Conservation (phyloP, 2,888 invertebrate species). For the Cosmia pyralina region DNA sequence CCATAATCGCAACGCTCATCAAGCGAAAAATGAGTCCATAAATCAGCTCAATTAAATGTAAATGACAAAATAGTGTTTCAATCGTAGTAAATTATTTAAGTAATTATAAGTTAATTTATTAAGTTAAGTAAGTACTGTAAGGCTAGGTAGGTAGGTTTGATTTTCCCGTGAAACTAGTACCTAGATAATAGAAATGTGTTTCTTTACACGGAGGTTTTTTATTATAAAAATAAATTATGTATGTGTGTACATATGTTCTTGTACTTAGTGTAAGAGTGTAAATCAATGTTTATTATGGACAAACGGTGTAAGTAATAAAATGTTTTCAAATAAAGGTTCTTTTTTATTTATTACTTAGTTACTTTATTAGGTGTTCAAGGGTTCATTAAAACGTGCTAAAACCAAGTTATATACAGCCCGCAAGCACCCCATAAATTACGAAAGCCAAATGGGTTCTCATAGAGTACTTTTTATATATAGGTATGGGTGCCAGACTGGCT, state of each 20-base stretch:
- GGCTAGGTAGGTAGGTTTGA: background rate
- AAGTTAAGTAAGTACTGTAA: slow-evolving; percentile 12
- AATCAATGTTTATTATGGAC: slow-evolving; percentile 18
- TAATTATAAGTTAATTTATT: slow-evolving; percentile 26
- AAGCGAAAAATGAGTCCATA: slow-evolving; percentile 20
- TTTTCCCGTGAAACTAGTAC: slow-evolving; percentile 32
- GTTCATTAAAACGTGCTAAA: background rate
- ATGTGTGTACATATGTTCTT: background rate
- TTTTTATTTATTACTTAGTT: slow-evolving; percentile 1
- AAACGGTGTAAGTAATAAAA: slow-evolving; percentile 48
- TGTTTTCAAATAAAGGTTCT: slow-evolving; percentile 13
- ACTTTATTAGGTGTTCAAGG: background rate
- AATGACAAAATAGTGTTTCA: slow-evolving; percentile 19
- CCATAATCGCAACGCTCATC: slow-evolving; percentile 12
- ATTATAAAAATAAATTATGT: background rate
- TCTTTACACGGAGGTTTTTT: background rate
- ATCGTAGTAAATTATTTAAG: slow-evolving; percentile 37
- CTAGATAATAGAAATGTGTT: slow-evolving; percentile 27
- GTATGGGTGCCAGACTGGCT: too few species aligned
- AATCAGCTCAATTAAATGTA: slow-evolving; percentile 48
- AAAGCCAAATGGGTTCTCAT: too few species aligned
- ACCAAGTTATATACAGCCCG: background rate
- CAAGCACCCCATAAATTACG: background rate
- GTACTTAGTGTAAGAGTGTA: slow-evolving; percentile 37
- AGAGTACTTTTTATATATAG: too few species aligned